A percentile compares a stretch with the other conserved stretches of the same genome.
These are phyloP conservation scores for Oscheius sp. DNA, from an alignment of 2,888 invertebrate species.

Conservation along the genomic window DNA sequence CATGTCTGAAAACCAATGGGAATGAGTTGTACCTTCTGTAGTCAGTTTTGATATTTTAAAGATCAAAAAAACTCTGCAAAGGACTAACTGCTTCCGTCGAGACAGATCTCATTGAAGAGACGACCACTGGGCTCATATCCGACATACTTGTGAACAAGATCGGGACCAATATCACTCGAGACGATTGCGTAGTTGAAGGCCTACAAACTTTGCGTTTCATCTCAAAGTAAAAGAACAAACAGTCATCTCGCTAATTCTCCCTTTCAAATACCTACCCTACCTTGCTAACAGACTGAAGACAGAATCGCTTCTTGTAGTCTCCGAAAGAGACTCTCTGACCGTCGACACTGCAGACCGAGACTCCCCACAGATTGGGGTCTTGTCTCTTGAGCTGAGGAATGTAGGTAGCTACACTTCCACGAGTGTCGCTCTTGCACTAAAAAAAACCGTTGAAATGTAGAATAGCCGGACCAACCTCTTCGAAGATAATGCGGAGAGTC, in stretches of 20 bases:
- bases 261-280: slow-evolving; percentile 28
- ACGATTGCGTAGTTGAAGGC: slow-evolving; percentile 95
- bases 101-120: slow-evolving; percentile 93
- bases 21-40: neutral
- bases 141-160: slow-evolving; percentile 90
- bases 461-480: slow-evolving; percentile 46
- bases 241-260: neutral
- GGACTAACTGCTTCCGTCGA: slow-evolving; percentile 85
- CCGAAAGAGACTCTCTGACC: slow-evolving; percentile 83
- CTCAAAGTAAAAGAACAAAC: neutral
- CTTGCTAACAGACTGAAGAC: slow-evolving; percentile 87
- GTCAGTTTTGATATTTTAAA: neutral
- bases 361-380: slow-evolving; percentile 81
- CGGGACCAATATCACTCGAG: slow-evolving; percentile 80
- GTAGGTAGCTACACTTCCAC: slow-evolving; percentile 77
- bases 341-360: slow-evolving; percentile 94
- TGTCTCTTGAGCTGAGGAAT: slow-evolving; percentile 92
- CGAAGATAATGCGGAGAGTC: slow-evolving; percentile 86
- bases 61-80: neutral
- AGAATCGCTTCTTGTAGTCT: slow-evolving; percentile 90
- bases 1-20: slow-evolving; percentile 82
- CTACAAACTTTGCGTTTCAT: slow-evolving; percentile 76
- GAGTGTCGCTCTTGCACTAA: slow-evolving; percentile 40
- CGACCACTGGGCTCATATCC: slow-evolving; percentile 97
- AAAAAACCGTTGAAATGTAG: neutral